A percentile compares a stretch with the other conserved stretches of the same genome.
Evolutionary conservation across 1,140 invertebrate species (phyloP).

Genomic region (Sarcophaga peregrina): DNA sequence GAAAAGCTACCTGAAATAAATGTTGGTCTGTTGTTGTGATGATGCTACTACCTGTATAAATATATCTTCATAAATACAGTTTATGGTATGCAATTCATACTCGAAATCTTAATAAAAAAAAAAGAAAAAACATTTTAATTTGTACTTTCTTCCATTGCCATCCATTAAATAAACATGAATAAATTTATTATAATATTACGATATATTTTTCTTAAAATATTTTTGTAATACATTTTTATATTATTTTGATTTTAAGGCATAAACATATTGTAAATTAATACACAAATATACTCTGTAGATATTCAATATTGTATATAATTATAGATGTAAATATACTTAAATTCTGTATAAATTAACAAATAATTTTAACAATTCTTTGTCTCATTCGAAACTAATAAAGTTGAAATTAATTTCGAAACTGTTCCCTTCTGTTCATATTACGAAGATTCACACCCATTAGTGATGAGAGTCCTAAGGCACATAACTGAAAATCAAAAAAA

Average conservation of each 20-base stretch:
- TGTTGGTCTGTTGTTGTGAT: too few relatives aligned
- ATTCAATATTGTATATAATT: background rate
- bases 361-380: background rate
- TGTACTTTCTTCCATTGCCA: too few relatives aligned
- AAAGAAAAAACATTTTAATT: too few relatives aligned
- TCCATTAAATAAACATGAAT: too few relatives aligned
- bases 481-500: slow-evolving; percentile 44
- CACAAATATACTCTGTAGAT: slow-evolving; percentile 11
- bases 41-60: too few relatives aligned
- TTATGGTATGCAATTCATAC: too few relatives aligned
- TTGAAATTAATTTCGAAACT: slow-evolving; percentile 50
- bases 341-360: slow-evolving; percentile 14
- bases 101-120: too few relatives aligned
- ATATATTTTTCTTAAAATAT: too few relatives aligned
- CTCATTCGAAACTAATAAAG: background rate
- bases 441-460: slow-evolving; percentile 61
- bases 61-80: too few relatives aligned
- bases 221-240: too few relatives aligned
- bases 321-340: slow-evolving; percentile 5
- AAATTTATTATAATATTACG: too few relatives aligned
- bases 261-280: slow-evolving; percentile 1
- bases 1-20: too few relatives aligned
- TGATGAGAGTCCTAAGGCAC: slow-evolving; percentile 53
- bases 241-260: background rate
- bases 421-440: slow-evolving; percentile 59